Conservation (phyloP, 2,113 vertebrate species). For the Notothenia rossii region DNA sequence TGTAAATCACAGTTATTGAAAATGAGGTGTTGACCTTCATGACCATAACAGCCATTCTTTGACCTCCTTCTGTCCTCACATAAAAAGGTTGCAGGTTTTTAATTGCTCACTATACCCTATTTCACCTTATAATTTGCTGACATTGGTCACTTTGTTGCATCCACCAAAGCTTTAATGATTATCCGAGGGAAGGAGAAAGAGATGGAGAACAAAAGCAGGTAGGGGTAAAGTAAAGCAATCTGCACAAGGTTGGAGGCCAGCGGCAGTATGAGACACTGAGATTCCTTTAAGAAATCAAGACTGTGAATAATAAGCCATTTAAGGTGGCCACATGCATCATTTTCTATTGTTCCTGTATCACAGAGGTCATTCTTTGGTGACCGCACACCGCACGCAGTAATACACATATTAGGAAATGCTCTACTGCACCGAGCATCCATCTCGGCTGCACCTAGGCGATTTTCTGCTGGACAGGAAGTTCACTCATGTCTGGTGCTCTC, state of each 20-base stretch:
- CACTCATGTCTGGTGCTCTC: conserved; percentile 23
- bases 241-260: conserved; percentile 26
- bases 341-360: conserved; percentile 52
- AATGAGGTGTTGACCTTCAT: conserved; percentile 43
- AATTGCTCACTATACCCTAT: conserved; percentile 52
- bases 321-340: conserved; percentile 53
- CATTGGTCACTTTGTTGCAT: conserved; percentile 42
- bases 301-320: conserved; percentile 61
- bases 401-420: conserved; percentile 59
- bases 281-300: conserved; percentile 50
- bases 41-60: conserved; percentile 36
- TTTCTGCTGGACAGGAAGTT: conserved; percentile 32
- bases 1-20: conserved; percentile 40
- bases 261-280: conserved; percentile 23
- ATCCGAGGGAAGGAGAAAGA: background rate
- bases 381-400: conserved; percentile 33
- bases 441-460: conserved; percentile 23
- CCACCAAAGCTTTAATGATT: conserved; percentile 37
- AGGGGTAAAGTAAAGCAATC: conserved; percentile 44
- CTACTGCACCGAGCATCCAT: conserved; percentile 47
- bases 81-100: conserved; percentile 59
- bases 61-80: conserved; percentile 38
- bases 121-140: conserved; percentile 32
- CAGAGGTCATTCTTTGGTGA: conserved; percentile 50
- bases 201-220: conserved; percentile 35